A percentile compares a stretch with the other conserved stretches of the same genome.
Conservation (phyloP, 1,140 invertebrate genomes). For the Latrodectus geometricus region DNA sequence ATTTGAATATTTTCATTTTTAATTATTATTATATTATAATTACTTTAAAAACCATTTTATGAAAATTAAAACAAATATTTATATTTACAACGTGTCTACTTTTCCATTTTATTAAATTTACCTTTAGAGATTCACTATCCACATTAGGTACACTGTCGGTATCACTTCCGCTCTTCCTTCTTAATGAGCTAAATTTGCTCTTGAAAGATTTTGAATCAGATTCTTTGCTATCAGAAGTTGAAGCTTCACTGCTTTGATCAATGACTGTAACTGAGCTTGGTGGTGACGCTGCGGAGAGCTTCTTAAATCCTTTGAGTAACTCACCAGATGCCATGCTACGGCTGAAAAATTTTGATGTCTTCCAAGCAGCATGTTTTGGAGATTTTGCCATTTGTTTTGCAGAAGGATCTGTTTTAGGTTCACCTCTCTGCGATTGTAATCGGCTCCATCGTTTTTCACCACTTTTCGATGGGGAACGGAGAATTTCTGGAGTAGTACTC, state of each 20-base stretch:
- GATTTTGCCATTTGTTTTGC: background rate
- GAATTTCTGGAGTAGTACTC: conserved; percentile 5
- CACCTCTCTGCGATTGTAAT: background rate
- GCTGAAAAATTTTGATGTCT: conserved; percentile 56
- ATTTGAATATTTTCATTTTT: too few relatives aligned
- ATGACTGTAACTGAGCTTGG: background rate
- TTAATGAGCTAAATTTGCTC: conserved; percentile 42
- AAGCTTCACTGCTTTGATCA: background rate
- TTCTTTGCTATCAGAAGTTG: conserved; percentile 21
- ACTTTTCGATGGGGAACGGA: conserved; percentile 17
- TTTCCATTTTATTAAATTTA: background rate
- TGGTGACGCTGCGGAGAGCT: conserved; percentile 19
- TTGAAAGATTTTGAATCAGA: conserved; percentile 38
- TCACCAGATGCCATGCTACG: conserved; percentile 53
- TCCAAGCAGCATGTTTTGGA: conserved; percentile 47
- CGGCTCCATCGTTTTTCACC: background rate
- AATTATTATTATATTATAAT: too few relatives aligned
- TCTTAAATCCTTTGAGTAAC: conserved; percentile 49
- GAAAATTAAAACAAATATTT: background rate
- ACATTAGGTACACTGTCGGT: conserved; percentile 38
- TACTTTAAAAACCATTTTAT: background rate
- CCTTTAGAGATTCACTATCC: conserved; percentile 46
- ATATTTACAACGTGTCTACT: background rate
- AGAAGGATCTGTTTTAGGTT: background rate
- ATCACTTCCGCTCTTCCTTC: conserved; percentile 42